Evolutionary conservation across 2,888 invertebrate species (phyloP), one percentile per base, ranked within the genome.

Genomic region (Prosopocoilus inquinatus): DNA sequence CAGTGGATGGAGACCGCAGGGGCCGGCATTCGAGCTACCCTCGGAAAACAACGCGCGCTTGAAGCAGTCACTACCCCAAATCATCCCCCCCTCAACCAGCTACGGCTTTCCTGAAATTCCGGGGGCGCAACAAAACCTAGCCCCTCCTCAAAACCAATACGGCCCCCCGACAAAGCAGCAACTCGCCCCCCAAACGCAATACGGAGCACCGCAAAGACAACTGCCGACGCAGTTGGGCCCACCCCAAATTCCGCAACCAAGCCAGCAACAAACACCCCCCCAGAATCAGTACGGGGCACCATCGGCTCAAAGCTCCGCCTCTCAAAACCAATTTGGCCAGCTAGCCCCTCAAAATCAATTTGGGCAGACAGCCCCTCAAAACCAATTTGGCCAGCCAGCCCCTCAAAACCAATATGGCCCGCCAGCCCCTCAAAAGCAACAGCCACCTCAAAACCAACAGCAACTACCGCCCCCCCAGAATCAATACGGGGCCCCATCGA

Each of bases 1-100:
- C 12, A 47, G 47, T 35, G 47, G 47, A 35, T 47, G 47, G 47
- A 33, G 35, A 47, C 47, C 47, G 16, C 12, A 28, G 35, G 47
- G 47, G 9, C 47, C 47, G 16, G 47, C 47, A 15, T 47, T 47
- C 3, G 47, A 47, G 35, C 35, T 47, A n/a, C 47, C 47, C 35
- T 35, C 33, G 5, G 33, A 15, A n/a, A 47, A 47, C 9, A 34
- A 47, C 15, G 15, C 41, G 15, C 15, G 9, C 3, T 41, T 15
- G 15, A 11, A 11, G 9, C 13, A 41, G 15, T 11, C 13, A 3
- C 41, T 15, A n/a, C 41, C 41, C n/a, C 41, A 41, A 41, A 9
- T 4, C 3, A 2, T 41, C n/a, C 41, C 13, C 11, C 38, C 11
- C 11, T 28, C 20, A 5, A 28, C 20, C 1, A 11, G 12, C 5